phyloP scores from a whole-genome alignment of 2,888 invertebrate genomes.

The Alsophila aescularia region DNA sequence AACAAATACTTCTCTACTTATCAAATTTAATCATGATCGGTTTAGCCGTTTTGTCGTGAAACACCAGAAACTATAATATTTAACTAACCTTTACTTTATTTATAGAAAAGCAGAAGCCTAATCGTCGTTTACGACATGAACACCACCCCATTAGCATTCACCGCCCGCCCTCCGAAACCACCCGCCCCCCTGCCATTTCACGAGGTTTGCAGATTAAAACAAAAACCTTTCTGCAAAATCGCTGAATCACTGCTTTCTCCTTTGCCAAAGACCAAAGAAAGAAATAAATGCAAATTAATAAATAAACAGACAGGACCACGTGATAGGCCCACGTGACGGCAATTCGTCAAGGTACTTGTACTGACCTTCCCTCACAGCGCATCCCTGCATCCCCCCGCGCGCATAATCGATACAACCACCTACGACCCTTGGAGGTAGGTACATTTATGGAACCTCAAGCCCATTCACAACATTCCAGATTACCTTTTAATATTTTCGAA shows the following conservation, averaged over 20 bases:
- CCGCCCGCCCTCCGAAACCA: background rate
- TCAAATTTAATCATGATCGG: too few species aligned
- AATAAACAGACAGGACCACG: slow-evolving; percentile 18
- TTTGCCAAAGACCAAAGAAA: background rate
- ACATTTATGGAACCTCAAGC: slow-evolving; percentile 21
- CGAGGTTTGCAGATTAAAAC: background rate
- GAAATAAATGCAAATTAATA: too few species aligned
- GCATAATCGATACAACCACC: slow-evolving; percentile 35
- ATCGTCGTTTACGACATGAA: background rate
- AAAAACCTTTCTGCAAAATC: background rate
- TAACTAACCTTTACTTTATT: background rate
- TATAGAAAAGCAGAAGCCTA: background rate
- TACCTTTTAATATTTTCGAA: background rate
- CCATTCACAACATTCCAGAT: background rate
- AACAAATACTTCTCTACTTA: too few species aligned
- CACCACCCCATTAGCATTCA: background rate
- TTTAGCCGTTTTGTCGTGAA: too few species aligned
- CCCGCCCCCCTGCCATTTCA: background rate
- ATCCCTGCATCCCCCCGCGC: slow-evolving; percentile 49
- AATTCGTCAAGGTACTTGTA: slow-evolving; percentile 30
- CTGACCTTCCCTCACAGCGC: slow-evolving; percentile 71
- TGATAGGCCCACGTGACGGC: slow-evolving; percentile 25
- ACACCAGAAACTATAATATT: background rate
- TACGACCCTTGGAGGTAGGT: slow-evolving; percentile 10
- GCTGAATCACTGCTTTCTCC: background rate